Base-by-base conservation (phyloP, 2,113 vertebrate genomes). In the Tetraodon nigroviridis region DNA sequence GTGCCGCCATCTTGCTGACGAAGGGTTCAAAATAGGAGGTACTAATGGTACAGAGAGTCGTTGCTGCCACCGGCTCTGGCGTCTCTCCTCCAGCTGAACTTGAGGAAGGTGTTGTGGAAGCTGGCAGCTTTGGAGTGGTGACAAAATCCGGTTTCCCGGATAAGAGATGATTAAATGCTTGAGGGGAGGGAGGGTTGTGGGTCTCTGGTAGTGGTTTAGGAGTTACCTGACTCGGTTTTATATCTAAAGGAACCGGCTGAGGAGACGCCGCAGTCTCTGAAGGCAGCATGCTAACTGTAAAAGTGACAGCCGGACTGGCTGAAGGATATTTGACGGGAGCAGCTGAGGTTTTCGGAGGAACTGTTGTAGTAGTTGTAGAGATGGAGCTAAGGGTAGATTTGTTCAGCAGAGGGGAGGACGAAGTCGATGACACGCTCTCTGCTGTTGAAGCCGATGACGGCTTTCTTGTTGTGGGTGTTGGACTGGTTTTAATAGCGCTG, bases 121-220 rank as follows among this genome's bases (percentile, higher is more conserved):
- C 64, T 64, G 79, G 73, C 22, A 44, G 12, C 12, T 58, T 76
- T 1, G 51, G 22, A 77, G 19, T 45, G n/a, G 50, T 66, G 13
- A 21, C 40, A 44, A 60, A 67, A 63, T 82, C 66, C 32, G 55
- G 46, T 66, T 79, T 80, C 56, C 16, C 21, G 61, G 74, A 18
- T 11, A 63, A 18, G 58, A 29, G 46, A 12, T 69, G 68, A 20
- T 66, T 54, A 32, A 45, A 67, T 51, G 67, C 20, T 51, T 64
- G 40, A 32, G 55, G 5, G 18, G 60, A 20, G 29, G 67, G 54
- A 51, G 66, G 42, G 40, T 63, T 79, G 7, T 66, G 69, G 45
- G 54, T 64, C 24, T 68, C 53, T 40, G 58, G 18, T 53, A 66
- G 5, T 22, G 67, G 44, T 4, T 37, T 15, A 46, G 65, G 27